phyloP scores from a whole-genome alignment of 2,888 invertebrate species.

The Drosophila anomelani region DNA sequence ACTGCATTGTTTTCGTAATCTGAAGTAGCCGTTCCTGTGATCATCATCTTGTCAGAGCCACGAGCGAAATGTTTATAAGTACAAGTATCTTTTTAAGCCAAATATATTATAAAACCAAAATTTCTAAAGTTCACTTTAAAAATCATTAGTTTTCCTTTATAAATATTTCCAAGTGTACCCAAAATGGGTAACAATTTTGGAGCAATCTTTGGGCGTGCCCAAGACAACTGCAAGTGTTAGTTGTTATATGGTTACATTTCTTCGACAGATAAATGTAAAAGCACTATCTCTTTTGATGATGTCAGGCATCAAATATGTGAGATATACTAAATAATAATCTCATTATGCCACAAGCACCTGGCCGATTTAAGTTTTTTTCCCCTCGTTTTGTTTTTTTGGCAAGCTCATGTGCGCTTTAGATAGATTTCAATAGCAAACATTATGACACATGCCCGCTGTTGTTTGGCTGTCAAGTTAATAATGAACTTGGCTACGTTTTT shows the following conservation, averaged over 20 bases:
- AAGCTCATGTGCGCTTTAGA: conserved; percentile 38
- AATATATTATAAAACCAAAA: no score
- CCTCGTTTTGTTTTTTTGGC: conserved; percentile 39
- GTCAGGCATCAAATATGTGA: conserved; percentile 69
- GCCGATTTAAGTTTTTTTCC: conserved; percentile 9
- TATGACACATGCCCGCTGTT: conserved; percentile 34
- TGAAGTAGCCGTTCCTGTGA: not conserved
- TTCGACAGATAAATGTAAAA: not conserved
- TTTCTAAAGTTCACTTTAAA: not conserved
- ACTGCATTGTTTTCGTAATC: not conserved
- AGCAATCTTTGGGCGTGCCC: conserved; percentile 27
- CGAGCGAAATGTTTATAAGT: no score
- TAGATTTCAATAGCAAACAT: conserved; percentile 53
- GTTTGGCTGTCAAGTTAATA: conserved; percentile 51
- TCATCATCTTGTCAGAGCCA: not conserved
- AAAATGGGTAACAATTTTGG: conserved; percentile 5
- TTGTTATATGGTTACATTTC: conserved; percentile 5
- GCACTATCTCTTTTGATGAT: conserved; percentile 52
- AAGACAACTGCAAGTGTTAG: not conserved
- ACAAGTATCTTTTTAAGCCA: no score
- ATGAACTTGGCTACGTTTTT: conserved; percentile 44
- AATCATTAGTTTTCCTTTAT: not conserved
- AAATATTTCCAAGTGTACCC: not conserved
- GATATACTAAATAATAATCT: conserved; percentile 35
- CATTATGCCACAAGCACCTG: conserved; percentile 56